phyloP scores from a whole-genome alignment of 2,113 vertebrate species.

The Puma concolor region DNA sequence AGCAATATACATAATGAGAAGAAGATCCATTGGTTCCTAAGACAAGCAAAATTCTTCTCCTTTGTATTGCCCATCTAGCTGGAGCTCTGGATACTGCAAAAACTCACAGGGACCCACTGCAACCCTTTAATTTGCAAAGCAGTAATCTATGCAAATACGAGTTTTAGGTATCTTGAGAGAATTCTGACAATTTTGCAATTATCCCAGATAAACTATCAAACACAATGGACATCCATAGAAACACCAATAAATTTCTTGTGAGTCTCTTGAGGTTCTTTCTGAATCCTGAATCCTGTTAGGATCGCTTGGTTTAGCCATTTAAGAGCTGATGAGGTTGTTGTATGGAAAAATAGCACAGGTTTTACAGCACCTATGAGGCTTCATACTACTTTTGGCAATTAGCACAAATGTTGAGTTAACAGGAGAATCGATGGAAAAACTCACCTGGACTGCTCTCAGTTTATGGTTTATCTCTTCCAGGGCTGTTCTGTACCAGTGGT shows the following conservation, averaged over 20 bases:
- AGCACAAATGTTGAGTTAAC: constrained; percentile 56
- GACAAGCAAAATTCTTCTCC: background rate
- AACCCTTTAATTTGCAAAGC: constrained; percentile 37
- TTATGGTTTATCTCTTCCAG: background rate
- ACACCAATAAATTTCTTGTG: constrained; percentile 42
- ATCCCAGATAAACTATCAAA: constrained; percentile 64
- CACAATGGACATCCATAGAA: constrained; percentile 16
- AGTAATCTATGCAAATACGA: constrained; percentile 29
- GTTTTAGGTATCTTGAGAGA: constrained; percentile 9
- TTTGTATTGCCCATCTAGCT: background rate
- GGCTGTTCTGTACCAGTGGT: background rate
- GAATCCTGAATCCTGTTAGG: background rate
- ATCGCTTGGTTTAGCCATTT: constrained; percentile 24
- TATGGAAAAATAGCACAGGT: constrained; percentile 27
- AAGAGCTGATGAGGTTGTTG: constrained; percentile 1
- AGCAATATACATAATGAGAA: background rate
- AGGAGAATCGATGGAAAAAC: constrained; percentile 36
- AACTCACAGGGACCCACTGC: background rate
- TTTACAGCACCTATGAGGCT: constrained; percentile 16
- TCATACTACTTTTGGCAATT: constrained; percentile 40
- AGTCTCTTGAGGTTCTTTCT: constrained; percentile 24
- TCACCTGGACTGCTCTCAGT: background rate
- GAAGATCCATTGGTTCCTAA: background rate
- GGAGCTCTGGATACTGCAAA: background rate
- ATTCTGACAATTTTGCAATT: constrained; percentile 29